Conservation (phyloP, 2,797 vertebrate species). For the Anas acuta region DNA sequence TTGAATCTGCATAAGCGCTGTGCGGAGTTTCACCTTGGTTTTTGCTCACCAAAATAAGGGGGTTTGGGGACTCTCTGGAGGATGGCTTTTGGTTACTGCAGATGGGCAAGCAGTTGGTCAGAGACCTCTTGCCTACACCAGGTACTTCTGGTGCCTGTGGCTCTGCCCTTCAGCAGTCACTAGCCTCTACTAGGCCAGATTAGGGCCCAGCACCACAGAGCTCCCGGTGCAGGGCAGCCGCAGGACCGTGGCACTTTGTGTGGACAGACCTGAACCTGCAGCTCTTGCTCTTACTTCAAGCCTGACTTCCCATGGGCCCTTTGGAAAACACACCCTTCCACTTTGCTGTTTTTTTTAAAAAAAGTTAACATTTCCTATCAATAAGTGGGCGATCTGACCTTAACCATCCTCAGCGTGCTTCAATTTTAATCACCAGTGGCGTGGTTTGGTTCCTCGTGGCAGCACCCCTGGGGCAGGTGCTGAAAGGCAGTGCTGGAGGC, state of each 20-base stretch:
- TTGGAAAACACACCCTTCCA: too few relatives aligned
- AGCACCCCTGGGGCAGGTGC: not conserved
- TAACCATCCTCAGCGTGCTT: slow-evolving; percentile 16
- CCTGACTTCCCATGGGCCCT: too few relatives aligned
- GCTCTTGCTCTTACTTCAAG: too few relatives aligned
- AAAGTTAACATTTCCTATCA: not conserved
- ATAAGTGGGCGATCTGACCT: not conserved
- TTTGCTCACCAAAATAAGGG: not conserved
- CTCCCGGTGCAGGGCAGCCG: too few relatives aligned
- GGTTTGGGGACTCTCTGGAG: not conserved
- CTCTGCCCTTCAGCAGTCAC: not conserved
- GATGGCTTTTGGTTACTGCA: not conserved
- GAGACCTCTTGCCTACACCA: not conserved
- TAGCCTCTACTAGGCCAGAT: too few relatives aligned
- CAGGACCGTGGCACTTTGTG: too few relatives aligned
- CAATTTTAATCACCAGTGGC: not conserved
- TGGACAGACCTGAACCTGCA: too few relatives aligned
- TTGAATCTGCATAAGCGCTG: slow-evolving; percentile 11
- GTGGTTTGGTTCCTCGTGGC: not conserved
- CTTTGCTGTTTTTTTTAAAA: too few relatives aligned
- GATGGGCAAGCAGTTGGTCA: not conserved
- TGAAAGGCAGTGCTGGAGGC: not conserved
- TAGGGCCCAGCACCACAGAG: fast-evolving
- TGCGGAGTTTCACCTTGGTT: not conserved
- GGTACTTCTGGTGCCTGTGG: not conserved